Conservation (phyloP, 2,888 invertebrate genomes). For the Cinara cedri region DNA sequence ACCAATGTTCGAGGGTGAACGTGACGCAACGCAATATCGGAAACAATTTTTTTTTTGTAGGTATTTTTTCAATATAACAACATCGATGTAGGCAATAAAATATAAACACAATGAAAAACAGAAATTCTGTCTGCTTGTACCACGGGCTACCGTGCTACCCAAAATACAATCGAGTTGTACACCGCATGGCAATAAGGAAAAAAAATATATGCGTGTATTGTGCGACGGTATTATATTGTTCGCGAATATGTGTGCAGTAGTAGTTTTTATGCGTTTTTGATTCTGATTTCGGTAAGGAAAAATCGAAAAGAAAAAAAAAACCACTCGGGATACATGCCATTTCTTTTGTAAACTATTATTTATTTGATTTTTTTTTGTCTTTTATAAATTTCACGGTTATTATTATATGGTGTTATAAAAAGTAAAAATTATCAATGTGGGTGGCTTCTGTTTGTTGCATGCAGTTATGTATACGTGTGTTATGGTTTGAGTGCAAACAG, state of each 20-base stretch:
- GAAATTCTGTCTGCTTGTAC: constrained; percentile 24
- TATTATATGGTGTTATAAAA: constrained; percentile 20
- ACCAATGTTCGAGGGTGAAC: background rate
- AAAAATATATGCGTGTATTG: background rate
- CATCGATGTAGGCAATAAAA: constrained; percentile 29
- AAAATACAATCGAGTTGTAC: constrained; percentile 47
- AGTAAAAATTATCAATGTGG: constrained; percentile 40
- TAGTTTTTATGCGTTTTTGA: constrained; percentile 23
- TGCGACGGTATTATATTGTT: constrained; percentile 31
- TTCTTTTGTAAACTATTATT: background rate
- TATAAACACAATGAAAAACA: constrained; percentile 22
- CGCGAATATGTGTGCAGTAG: constrained; percentile 32
- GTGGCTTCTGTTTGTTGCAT: constrained; percentile 22
- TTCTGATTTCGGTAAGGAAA: constrained; percentile 8
- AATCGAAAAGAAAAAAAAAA: constrained; percentile 39
- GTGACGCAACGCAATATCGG: constrained; percentile 18
- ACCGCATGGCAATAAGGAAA: constrained; percentile 11
- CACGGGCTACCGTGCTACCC: constrained; percentile 53
- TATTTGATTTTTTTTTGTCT: constrained; percentile 45
- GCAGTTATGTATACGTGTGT: constrained; percentile 1
- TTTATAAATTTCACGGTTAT: constrained; percentile 53
- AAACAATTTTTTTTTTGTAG: constrained; percentile 35
- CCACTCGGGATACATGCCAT: background rate
- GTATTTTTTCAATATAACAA: constrained; percentile 4
- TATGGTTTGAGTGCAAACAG: constrained; percentile 41